Percentiles rank a stretch among this genome's conserved stretches.
Evolutionary conservation across 2,797 vertebrate genomes (phyloP).

Genomic region (Alcedo atthis): DNA sequence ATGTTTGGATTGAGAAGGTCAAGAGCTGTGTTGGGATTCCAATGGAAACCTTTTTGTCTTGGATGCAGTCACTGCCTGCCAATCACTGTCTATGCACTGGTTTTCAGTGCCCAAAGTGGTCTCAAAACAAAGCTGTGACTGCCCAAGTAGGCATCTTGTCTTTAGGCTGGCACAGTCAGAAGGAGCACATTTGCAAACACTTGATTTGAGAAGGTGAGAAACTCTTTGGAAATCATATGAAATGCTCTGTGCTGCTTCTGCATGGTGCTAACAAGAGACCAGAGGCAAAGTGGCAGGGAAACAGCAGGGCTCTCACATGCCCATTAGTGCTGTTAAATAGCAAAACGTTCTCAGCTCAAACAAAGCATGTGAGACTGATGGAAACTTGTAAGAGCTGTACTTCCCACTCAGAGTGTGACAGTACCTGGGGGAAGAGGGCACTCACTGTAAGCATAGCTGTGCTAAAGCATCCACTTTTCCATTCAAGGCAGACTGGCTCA

Average conservation of each 20-base stretch:
- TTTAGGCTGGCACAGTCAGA: constrained; percentile 8
- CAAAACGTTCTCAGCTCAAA: neutral
- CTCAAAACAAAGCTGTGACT: constrained; percentile 1
- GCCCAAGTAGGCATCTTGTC: constrained; percentile 45
- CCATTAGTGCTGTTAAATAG: neutral
- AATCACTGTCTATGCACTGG: neutral
- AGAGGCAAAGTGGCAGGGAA: neutral
- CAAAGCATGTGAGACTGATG: neutral
- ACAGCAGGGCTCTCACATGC: neutral
- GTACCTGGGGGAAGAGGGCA: neutral
- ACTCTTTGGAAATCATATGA: neutral
- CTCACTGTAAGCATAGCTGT: neutral
- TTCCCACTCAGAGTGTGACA: rapidly evolving
- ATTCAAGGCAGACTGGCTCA: neutral
- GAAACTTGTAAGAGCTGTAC: neutral
- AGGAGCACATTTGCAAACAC: constrained; percentile 2
- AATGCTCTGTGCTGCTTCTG: neutral
- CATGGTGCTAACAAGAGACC: neutral
- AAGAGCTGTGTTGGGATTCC: neutral
- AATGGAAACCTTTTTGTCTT: constrained; percentile 6
- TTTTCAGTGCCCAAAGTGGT: neutral
- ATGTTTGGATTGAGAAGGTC: neutral
- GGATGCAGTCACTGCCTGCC: neutral
- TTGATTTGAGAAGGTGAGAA: neutral
- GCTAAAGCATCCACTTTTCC: neutral